A percentile compares a stretch with the other conserved stretches of the same genome.
Conservation (phyloP, 2,888 invertebrate genomes). For the Melitaea athalia region DNA sequence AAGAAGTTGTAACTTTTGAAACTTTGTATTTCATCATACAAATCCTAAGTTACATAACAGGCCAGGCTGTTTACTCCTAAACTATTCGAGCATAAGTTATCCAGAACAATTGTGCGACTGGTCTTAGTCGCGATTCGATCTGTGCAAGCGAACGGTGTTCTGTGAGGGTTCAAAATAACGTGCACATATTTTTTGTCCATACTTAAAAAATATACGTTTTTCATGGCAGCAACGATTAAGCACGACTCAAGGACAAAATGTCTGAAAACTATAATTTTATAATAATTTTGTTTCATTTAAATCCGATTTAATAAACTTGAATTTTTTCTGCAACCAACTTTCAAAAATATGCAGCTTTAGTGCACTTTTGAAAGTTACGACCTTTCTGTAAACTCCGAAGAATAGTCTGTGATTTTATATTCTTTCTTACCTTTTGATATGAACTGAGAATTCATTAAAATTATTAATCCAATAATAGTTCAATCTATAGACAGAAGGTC, state of each 20-base stretch:
- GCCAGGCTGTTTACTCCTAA: slow-evolving; percentile 59
- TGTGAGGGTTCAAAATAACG: slow-evolving; percentile 31
- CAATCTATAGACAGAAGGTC: too few species aligned
- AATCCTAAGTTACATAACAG: slow-evolving; percentile 35
- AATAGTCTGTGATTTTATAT: too few species aligned
- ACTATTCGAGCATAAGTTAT: slow-evolving; percentile 78
- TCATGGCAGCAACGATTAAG: slow-evolving; percentile 4
- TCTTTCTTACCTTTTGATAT: too few species aligned
- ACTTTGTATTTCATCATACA: slow-evolving; percentile 17
- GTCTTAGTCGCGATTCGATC: slow-evolving; percentile 22
- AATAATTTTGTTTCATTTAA: too few species aligned
- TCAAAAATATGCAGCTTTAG: too few species aligned
- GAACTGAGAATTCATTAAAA: too few species aligned
- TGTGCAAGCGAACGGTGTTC: slow-evolving; percentile 31
- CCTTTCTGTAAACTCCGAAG: too few species aligned
- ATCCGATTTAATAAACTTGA: too few species aligned
- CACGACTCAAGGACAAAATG: neutral
- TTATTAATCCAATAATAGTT: too few species aligned
- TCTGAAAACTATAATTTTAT: neutral
- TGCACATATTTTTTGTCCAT: slow-evolving; percentile 32
- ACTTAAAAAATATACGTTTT: neutral
- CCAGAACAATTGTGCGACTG: slow-evolving; percentile 71
- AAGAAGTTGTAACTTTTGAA: neutral
- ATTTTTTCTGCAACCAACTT: too few species aligned
- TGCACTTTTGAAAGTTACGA: too few species aligned